Evolutionary conservation across 53 echinoderm and acorn worm species (phyloP), one percentile per base, ranked within the genome.

Genomic region (Glandiceps talaboti): DNA sequence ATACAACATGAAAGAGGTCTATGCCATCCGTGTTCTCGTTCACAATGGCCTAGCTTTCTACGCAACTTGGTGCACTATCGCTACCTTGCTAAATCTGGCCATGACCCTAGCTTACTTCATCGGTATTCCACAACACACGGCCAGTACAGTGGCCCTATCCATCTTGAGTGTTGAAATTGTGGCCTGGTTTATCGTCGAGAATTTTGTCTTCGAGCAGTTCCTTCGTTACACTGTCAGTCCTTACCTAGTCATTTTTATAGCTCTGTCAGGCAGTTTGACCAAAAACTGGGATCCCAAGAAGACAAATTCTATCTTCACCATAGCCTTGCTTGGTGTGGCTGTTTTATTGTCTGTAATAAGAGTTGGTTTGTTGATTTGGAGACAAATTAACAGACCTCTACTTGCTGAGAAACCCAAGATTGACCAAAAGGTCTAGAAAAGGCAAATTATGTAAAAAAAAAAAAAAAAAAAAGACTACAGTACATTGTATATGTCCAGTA

Each of bases 1-100:
- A 10, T 77, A 85, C 33, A 81, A 81, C 30, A 88, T 74, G 85
- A 85, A 82, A 82, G 82, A 79, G 30, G 79, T 91, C 6, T 76
- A 85, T 25, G 82, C 82, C 81, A 91, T 84, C 78, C 79, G 87
- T 14, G 75, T 81, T 27, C 78, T 94, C 26, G 73, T 94, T 73
- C 94, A 88, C 32, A 94, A 94, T 73, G 94, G 94, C 28, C 73
- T 94, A 27, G 89, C 89, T 1, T 77, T 91, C 33, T 91, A 91
- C 84, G 91, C 91, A 1, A 89, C 91, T 1, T 94, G 94, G 94
- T 85, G 87, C 25, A 87, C 79, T 45, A 86, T 94, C 73, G 94
- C 91, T 1, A 91, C 89, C 27, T 81, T 91, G 26, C 83, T 94
- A 73, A 94, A 91, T 75, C 81, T 94, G 27, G 85, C 91, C 30